Evolutionary conservation across 2,113 vertebrate species (phyloP).

Genomic region (Amblyopsis rosae): DNA sequence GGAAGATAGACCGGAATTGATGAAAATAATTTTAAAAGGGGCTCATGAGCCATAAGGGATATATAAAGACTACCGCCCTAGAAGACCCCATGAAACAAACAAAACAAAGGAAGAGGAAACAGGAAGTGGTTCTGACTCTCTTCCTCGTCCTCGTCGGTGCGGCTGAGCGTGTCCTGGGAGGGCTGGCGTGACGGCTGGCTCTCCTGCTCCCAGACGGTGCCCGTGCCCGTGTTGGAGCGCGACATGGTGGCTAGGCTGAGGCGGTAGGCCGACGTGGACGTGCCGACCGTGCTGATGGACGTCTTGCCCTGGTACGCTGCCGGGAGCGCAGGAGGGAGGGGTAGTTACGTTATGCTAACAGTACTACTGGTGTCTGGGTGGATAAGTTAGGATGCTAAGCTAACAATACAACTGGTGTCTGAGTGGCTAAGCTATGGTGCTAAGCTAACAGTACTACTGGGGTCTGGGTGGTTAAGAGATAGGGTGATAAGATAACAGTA

Average conservation of each 20-base stretch:
- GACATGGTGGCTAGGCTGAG: conserved; percentile 98
- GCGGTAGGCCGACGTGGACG: conserved; percentile 94
- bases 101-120: background rate
- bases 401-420: too few relatives aligned
- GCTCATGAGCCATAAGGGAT: background rate
- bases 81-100: too few relatives aligned
- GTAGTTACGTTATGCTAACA: background rate
- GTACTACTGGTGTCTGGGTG: too few relatives aligned
- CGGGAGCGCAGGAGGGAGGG: background rate
- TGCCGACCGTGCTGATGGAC: conserved; percentile 95
- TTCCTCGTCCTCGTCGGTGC: conserved; percentile 97
- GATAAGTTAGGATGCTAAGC: too few relatives aligned
- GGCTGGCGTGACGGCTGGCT: conserved; percentile 96
- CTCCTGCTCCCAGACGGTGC: conserved; percentile 98
- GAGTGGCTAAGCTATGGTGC: too few relatives aligned
- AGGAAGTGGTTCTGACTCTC: conserved; percentile 82
- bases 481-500: background rate
- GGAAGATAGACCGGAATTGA: background rate
- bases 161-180: conserved; percentile 95
- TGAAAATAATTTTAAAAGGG: background rate
- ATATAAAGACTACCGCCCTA: too few relatives aligned
- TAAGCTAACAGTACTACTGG: too few relatives aligned
- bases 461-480: too few relatives aligned
- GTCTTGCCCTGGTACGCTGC: conserved; percentile 98
- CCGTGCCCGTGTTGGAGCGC: conserved; percentile 96